phyloP scores from a whole-genome alignment of 1,140 invertebrate species.

The Aphaenogaster ashmeadi region DNA sequence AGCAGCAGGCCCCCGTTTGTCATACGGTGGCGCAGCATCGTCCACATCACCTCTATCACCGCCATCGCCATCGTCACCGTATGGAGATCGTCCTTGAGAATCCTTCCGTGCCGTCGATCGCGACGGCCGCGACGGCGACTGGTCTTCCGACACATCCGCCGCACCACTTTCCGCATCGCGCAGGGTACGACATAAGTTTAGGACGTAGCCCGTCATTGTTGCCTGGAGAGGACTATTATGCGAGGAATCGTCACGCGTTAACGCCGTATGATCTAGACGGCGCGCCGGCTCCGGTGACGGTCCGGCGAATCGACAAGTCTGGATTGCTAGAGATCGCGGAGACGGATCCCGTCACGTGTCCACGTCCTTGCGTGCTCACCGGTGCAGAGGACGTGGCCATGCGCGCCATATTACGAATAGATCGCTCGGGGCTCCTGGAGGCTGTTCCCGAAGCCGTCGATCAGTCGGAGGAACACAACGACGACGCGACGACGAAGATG shows the following conservation, averaged over 20 bases:
- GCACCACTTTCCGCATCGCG: constrained; percentile 18
- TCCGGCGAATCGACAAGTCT: constrained; percentile 82
- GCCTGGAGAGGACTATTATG: constrained; percentile 66
- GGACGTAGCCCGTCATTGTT: constrained; percentile 61
- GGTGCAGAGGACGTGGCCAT: constrained; percentile 62
- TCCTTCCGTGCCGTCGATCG: constrained; percentile 67
- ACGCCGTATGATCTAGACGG: constrained; percentile 68
- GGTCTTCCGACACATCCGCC: constrained; percentile 44
- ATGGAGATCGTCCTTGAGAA: constrained; percentile 87
- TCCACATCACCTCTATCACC: constrained; percentile 61
- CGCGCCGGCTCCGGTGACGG: constrained; percentile 71
- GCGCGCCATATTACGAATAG: constrained; percentile 73
- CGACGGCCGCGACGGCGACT: constrained; percentile 21
- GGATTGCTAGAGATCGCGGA: constrained; percentile 83
- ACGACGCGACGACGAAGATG: constrained; percentile 27
- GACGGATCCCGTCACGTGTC: constrained; percentile 49
- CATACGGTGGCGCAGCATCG: constrained; percentile 67
- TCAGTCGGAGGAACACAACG: constrained; percentile 66
- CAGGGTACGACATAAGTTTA: constrained; percentile 46
- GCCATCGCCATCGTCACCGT: constrained; percentile 72
- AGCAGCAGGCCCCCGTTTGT: constrained; percentile 85
- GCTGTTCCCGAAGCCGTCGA: constrained; percentile 83
- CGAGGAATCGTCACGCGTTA: constrained; percentile 31
- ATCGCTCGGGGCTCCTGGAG: constrained; percentile 80
- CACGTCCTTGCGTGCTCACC: constrained; percentile 61